Evolutionary conservation across 2,113 vertebrate genomes (phyloP).

Genomic region (Erpornis zantholeuca): DNA sequence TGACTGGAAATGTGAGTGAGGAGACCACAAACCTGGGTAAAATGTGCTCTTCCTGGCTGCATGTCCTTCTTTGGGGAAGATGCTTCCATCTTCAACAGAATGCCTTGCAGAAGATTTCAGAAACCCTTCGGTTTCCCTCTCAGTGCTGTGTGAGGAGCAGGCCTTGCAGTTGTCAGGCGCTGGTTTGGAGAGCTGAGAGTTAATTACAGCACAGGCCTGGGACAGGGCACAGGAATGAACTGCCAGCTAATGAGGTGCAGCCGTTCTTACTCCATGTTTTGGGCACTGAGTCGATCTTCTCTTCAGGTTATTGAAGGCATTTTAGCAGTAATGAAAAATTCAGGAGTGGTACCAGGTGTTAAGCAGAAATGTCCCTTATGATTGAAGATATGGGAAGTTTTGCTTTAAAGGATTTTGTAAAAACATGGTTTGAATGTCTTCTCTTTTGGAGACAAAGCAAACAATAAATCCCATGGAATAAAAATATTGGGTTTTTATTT

Average conservation of each 20-base stretch:
- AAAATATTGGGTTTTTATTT: not conserved
- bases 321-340: not conserved
- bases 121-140: not conserved
- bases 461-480: not conserved
- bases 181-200: not conserved
- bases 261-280: not conserved
- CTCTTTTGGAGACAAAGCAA: not conserved
- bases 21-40: not conserved
- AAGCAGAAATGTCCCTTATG: not conserved
- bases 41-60: not conserved
- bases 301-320: not conserved
- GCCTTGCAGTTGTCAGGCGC: not conserved
- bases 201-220: not conserved
- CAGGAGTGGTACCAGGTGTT: not conserved
- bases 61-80: not conserved
- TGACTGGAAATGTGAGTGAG: not conserved
- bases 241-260: not conserved
- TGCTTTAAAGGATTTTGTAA: not conserved
- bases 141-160: not conserved
- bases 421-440: not conserved
- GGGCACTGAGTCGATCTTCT: not conserved
- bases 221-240: not conserved
- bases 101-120: not conserved
- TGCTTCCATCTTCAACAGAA: not conserved
- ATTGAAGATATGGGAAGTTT: not conserved